A percentile compares a stretch with the other conserved stretches of the same genome.
phyloP scores from a whole-genome alignment of 2,888 invertebrate genomes.

The Cryptus viduatorius region DNA sequence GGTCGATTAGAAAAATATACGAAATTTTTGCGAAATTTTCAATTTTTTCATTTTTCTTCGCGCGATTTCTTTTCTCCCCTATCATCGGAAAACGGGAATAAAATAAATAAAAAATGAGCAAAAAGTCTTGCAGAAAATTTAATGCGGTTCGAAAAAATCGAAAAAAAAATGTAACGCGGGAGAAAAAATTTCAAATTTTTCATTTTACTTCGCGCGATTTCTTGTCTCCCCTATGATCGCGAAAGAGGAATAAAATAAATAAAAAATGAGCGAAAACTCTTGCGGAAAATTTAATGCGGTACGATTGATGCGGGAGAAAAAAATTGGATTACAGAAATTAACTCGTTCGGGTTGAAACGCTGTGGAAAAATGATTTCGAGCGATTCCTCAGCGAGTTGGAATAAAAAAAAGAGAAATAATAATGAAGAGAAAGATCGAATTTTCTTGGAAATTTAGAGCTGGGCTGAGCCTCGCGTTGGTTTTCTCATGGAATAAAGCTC shows the following conservation, averaged over 20 bases:
- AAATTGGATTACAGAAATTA: neutral
- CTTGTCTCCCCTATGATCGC: neutral
- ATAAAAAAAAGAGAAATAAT: neutral
- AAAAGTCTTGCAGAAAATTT: neutral
- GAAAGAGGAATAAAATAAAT: neutral
- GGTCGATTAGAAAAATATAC: neutral
- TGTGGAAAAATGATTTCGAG: neutral
- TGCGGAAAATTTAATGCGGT: neutral
- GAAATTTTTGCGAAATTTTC: neutral
- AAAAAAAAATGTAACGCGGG: neutral
- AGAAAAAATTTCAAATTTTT: neutral
- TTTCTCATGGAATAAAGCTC: constrained; percentile 73
- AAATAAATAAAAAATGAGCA: neutral
- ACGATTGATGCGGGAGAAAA: neutral
- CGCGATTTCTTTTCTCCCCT: neutral
- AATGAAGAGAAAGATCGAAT: constrained; percentile 42
- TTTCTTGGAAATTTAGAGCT: constrained; percentile 70
- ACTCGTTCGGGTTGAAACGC: neutral
- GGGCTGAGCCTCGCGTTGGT: constrained; percentile 63
- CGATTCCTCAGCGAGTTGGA: neutral
- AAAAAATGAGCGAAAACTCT: neutral
- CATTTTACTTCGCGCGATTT: neutral
- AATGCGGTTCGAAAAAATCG: too few relatives aligned
- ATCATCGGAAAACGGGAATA: neutral
- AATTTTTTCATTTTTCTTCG: neutral